phyloP scores from a whole-genome alignment of 92 coral and sea anemone species.

The Diadumene lineata region DNA sequence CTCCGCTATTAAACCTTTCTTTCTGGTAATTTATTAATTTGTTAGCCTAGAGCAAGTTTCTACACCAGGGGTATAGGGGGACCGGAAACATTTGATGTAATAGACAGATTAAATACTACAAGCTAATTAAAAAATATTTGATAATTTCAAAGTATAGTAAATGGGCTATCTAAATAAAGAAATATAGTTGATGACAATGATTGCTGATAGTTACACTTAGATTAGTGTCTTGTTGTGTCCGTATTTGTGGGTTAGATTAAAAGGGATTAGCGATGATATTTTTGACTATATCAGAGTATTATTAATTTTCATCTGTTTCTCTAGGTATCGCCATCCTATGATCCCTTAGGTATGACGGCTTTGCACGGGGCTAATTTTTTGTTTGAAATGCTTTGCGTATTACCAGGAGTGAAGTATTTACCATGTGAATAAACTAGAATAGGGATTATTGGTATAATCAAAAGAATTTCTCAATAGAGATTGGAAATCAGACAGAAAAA shows the following conservation, averaged over 20 bases:
- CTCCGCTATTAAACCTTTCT: neutral
- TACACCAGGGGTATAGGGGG: neutral
- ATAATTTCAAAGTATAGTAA: too few species aligned
- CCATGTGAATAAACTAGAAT: neutral
- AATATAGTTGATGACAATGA: too few species aligned
- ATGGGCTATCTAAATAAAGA: too few species aligned
- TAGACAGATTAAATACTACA: neutral
- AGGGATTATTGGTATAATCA: neutral
- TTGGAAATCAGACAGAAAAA: neutral
- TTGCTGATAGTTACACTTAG: too few species aligned
- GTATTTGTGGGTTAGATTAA: neutral
- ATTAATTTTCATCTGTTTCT: neutral
- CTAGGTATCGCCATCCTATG: slow-evolving; percentile 82
- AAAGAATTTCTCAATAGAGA: neutral
- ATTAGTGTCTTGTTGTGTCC: neutral
- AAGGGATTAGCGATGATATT: neutral
- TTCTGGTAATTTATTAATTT: neutral
- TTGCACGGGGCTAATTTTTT: slow-evolving; percentile 72
- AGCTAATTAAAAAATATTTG: neutral
- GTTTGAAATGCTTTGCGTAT: slow-evolving; percentile 81
- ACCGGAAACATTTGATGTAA: neutral
- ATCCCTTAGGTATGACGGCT: slow-evolving; percentile 68
- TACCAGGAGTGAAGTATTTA: slow-evolving; percentile 64
- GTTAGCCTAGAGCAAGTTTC: neutral
- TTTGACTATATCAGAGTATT: neutral